Conservation (phyloP, 2,888 invertebrate species). For the Steinernema scapterisci region DNA sequence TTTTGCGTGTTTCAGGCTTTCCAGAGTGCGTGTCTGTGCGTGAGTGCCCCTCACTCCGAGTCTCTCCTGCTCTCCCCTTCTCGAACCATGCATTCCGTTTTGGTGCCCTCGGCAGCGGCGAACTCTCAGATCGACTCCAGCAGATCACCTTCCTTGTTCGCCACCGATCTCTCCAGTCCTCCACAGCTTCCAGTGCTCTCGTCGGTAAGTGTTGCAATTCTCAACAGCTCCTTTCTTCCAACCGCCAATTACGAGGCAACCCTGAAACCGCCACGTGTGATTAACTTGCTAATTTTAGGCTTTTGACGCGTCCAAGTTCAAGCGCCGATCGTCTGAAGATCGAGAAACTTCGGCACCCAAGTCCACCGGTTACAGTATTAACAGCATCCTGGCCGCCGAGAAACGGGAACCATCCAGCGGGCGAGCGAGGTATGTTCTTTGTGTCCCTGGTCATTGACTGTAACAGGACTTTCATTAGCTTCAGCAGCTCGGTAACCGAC, state of each 20-base stretch:
- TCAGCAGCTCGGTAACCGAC: conserved; percentile 22
- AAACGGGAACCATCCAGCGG: conserved; percentile 18
- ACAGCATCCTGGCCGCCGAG: conserved; percentile 21
- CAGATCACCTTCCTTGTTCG: background rate
- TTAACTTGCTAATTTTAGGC: background rate
- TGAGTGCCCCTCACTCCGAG: background rate
- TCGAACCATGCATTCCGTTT: conserved; percentile 29
- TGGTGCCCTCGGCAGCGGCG: conserved; percentile 16
- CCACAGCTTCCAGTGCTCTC: conserved; percentile 19
- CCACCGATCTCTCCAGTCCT: conserved; percentile 18
- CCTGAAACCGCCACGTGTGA: too few species aligned
- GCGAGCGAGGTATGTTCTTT: background rate
- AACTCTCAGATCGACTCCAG: conserved; percentile 11
- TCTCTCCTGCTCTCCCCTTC: too few species aligned
- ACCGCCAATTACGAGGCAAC: background rate
- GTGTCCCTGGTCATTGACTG: background rate
- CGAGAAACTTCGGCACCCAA: background rate
- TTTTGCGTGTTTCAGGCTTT: background rate
- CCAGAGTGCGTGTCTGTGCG: too few species aligned
- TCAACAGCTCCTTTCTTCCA: background rate
- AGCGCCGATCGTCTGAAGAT: conserved; percentile 23
- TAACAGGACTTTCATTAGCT: background rate
- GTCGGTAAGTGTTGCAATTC: background rate
- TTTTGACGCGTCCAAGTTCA: background rate
- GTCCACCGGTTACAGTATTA: conserved; percentile 5